Base-by-base conservation (phyloP, 2,113 vertebrate species). In the Apistogramma diplotaenia region DNA sequence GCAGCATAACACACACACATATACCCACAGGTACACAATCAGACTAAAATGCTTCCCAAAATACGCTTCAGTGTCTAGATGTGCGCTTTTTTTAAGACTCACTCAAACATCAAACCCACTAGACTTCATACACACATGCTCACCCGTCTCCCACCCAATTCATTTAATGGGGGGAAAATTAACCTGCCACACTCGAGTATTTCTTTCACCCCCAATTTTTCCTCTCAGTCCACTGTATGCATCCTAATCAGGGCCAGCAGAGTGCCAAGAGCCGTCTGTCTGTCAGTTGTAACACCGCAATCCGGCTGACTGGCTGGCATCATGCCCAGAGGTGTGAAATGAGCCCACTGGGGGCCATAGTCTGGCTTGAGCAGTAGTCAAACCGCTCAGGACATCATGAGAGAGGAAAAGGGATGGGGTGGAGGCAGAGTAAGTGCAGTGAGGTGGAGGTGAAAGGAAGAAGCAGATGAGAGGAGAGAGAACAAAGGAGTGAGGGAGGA, bases 341-440 rank as follows among this genome's bases (percentile, higher is more conserved):
- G 84, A 89, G 85, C 77, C 88, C 83, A 74, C 79, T 80, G 92
- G 84, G 90, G 84, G 74, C 84, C 81, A 67, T 86, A 86, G 90
- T 90, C 90, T 89, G 81, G 79, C 81, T 62, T 40, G 77, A 89
- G 89, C 86, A 89, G 57, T 78, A 87, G 85, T 92, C 90, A 89
- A 86, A 89, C 83, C 71, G 84, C 83, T 78, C 77, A 5, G 81
- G 78, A 88, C 84, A 88, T 87, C 84, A 85, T 74, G 49, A 58
- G 72, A 74, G 49, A 65, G 56, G 43, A 43, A 82, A 29, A 76
- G 67, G 55, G 72, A 67, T 25, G 33, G 53, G 55, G 58, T n/a
- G 46, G 54, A 25, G 37, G 67, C 55, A 74, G 54, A 67, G 67
- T 18, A 29, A 59, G 57, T 16, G 72, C 65, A 72, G 73, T 18